A percentile compares a stretch with the other conserved stretches of the same genome.
Evolutionary conservation across 2,113 vertebrate species (phyloP).

Genomic region (Tautogolabrus adspersus): DNA sequence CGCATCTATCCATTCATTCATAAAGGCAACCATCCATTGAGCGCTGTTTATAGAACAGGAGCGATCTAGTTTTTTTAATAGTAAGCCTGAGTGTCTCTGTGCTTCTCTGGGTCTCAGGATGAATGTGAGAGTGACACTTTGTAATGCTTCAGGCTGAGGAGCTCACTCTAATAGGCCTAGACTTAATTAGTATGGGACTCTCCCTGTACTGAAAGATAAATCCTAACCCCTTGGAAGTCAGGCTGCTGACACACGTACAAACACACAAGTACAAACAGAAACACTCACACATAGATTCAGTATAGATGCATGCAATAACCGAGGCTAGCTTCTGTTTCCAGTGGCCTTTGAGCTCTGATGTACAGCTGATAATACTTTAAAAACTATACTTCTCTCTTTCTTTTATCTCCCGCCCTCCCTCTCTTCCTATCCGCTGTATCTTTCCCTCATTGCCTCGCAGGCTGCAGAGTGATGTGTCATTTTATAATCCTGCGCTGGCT

Average conservation of each 20-base stretch:
- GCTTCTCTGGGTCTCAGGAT: conserved; percentile 52
- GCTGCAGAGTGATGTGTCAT: conserved; percentile 72
- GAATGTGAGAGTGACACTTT: conserved; percentile 68
- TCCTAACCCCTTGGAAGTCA: conserved; percentile 55
- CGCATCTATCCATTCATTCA: conserved; percentile 33
- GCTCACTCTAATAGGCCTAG: conserved; percentile 66
- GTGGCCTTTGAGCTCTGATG: conserved; percentile 42
- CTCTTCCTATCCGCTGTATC: conserved; percentile 20
- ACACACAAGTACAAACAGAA: conserved; percentile 39
- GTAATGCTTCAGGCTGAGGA: conserved; percentile 63
- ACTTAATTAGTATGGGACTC: conserved; percentile 76
- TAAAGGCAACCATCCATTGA: conserved; percentile 42
- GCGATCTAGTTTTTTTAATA: conserved; percentile 53
- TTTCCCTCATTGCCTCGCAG: conserved; percentile 60
- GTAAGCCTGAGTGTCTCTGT: conserved; percentile 43
- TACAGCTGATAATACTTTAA: conserved; percentile 35
- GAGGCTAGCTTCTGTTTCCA: conserved; percentile 23
- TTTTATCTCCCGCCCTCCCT: conserved; percentile 21
- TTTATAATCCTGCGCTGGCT: conserved; percentile 74
- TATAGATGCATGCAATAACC: background rate
- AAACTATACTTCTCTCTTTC: conserved; percentile 18
- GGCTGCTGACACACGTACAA: conserved; percentile 54
- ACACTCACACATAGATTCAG: conserved; percentile 20
- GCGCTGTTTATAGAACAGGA: conserved; percentile 29
- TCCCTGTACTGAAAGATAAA: conserved; percentile 63